Evolutionary conservation across 2,888 invertebrate species (phyloP).

Genomic region (Lepidonotus clava): DNA sequence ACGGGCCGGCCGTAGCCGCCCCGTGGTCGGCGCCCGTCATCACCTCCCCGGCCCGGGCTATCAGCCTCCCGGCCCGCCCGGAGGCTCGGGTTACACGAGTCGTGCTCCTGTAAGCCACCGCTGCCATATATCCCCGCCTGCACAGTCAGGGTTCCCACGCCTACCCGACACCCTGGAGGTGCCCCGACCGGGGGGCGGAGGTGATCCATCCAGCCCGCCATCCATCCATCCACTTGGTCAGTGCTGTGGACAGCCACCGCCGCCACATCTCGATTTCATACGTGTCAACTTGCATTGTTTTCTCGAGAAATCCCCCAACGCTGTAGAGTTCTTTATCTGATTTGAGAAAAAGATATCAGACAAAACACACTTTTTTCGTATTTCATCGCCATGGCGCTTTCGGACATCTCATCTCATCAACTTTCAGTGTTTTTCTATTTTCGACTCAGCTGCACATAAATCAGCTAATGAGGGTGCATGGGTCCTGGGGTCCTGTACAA

Average conservation of each 20-base stretch:
- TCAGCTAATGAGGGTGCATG: too few species aligned
- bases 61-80: background rate
- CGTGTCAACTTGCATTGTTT: too few species aligned
- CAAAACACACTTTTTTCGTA: too few species aligned
- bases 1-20: background rate
- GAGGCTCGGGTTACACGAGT: conserved; percentile 17
- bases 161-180: background rate
- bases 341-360: too few species aligned
- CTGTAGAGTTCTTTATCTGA: too few species aligned
- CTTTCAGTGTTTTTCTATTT: too few species aligned
- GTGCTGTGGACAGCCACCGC: background rate
- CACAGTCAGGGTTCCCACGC: conserved; percentile 30
- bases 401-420: too few species aligned
- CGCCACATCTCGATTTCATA: background rate
- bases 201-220: background rate
- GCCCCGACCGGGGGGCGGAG: background rate
- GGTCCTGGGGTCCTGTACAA: too few species aligned
- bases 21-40: background rate
- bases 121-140: background rate
- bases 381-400: too few species aligned
- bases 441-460: too few species aligned
- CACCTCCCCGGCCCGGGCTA: conserved; percentile 4
- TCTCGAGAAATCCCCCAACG: too few species aligned
- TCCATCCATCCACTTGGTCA: background rate
- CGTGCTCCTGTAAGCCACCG: conserved; percentile 27